Percentiles rank a stretch among this genome's conserved stretches.
Conservation (phyloP, 2,113 vertebrate genomes). For the Cebidichthys violaceus region DNA sequence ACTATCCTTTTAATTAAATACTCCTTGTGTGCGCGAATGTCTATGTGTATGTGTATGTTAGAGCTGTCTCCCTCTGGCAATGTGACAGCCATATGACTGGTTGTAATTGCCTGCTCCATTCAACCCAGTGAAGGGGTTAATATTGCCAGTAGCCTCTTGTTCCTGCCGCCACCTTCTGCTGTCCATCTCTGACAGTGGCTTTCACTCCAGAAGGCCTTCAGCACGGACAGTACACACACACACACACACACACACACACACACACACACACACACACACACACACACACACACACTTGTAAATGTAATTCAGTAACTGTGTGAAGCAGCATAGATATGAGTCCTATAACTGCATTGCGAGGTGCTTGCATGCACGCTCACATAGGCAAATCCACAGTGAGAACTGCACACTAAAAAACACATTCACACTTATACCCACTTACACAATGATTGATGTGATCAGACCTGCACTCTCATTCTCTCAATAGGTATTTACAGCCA, state of each 20-base stretch:
- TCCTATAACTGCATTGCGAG: conserved; percentile 20
- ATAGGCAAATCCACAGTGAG: conserved; percentile 15
- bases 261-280: not conserved
- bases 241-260: conserved; percentile 17
- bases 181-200: conserved; percentile 50
- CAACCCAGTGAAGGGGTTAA: conserved; percentile 71
- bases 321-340: conserved; percentile 16
- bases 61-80: conserved; percentile 47
- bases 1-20: conserved; percentile 5
- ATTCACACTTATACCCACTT: not conserved
- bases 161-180: conserved; percentile 52
- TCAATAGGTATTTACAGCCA: conserved; percentile 64
- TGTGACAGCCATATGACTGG: conserved; percentile 65
- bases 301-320: conserved; percentile 11
- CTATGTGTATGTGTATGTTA: conserved; percentile 18
- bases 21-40: not conserved
- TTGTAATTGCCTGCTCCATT: conserved; percentile 70
- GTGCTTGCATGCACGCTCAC: not conserved
- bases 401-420: not conserved
- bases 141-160: conserved; percentile 60
- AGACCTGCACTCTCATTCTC: conserved; percentile 35
- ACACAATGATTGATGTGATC: conserved; percentile 39
- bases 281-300: conserved; percentile 13
- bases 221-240: not conserved
- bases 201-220: conserved; percentile 31